These are phyloP conservation scores for Acanthococcus lagerstroemiae DNA, from an alignment of 2,888 invertebrate genomes.

Conservation along the genomic window DNA sequence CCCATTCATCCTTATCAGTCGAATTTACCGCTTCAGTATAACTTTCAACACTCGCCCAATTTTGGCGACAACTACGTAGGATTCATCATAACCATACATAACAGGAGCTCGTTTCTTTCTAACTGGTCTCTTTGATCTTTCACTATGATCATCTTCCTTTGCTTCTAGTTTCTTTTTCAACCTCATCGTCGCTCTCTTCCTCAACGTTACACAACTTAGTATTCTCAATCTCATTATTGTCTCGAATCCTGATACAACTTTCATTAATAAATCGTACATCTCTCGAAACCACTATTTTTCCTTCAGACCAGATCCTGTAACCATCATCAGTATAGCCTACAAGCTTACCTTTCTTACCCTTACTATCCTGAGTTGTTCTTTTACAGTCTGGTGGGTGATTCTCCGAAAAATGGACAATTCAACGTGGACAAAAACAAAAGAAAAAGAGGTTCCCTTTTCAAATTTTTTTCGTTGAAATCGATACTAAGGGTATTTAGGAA, in stretches of 20 bases:
- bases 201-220: not conserved
- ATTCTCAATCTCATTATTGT: not conserved
- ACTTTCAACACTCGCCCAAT: not conserved
- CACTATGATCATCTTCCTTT: too few species aligned
- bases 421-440: too few species aligned
- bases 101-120: not conserved
- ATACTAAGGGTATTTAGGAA: too few species aligned
- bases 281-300: not conserved
- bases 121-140: not conserved
- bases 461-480: too few species aligned
- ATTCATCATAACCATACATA: not conserved
- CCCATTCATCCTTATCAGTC: not conserved
- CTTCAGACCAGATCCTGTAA: not conserved
- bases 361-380: conserved; percentile 33
- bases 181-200: too few species aligned
- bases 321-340: not conserved
- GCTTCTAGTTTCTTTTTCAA: too few species aligned
- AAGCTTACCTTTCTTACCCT: not conserved
- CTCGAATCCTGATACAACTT: not conserved
- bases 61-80: not conserved
- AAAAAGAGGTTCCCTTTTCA: too few species aligned
- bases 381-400: conserved; percentile 37
- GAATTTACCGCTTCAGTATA: not conserved
- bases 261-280: conserved; percentile 1
- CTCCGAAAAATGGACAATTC: too few species aligned